Percentiles rank a stretch among this genome's conserved stretches.
Conservation (phyloP, 2,797 vertebrate species). For the Sphenodon punctatus region DNA sequence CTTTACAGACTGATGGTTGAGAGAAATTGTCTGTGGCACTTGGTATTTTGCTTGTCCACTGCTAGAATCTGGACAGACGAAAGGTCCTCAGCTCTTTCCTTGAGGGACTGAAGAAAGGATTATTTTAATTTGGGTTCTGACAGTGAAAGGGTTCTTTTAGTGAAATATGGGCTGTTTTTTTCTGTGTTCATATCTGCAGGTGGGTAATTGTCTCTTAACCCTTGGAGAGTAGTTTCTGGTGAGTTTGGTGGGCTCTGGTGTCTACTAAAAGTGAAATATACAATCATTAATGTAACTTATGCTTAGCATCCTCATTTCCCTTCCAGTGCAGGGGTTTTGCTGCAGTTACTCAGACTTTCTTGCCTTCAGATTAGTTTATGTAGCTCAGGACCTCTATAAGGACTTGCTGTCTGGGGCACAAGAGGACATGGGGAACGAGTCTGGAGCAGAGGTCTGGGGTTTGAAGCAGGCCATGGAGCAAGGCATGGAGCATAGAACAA, state of each 20-base stretch:
- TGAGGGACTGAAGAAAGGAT: neutral
- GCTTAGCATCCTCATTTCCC: too few relatives aligned
- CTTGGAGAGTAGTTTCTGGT: neutral
- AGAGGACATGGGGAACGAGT: too few relatives aligned
- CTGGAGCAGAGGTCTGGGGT: too few relatives aligned
- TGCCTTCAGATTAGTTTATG: too few relatives aligned
- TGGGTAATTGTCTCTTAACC: neutral
- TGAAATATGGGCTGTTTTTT: neutral
- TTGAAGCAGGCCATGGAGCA: too few relatives aligned
- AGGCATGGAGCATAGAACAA: too few relatives aligned
- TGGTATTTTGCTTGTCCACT: neutral
- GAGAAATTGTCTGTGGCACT: neutral
- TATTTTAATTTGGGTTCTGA: slow-evolving; percentile 42
- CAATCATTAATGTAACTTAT: rapidly evolving
- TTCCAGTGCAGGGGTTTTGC: too few relatives aligned
- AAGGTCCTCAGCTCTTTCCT: neutral
- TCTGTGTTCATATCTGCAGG: neutral
- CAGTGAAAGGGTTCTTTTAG: slow-evolving; percentile 22
- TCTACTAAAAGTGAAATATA: slow-evolving; percentile 10
- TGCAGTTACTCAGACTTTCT: too few relatives aligned
- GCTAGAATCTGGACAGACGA: neutral
- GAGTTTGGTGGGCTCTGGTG: neutral
- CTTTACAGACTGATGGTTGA: neutral
- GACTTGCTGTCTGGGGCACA: too few relatives aligned
- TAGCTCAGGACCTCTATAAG: too few relatives aligned